Base-by-base conservation (phyloP, 2,113 vertebrate genomes). In the Sphyrna mokarran region DNA sequence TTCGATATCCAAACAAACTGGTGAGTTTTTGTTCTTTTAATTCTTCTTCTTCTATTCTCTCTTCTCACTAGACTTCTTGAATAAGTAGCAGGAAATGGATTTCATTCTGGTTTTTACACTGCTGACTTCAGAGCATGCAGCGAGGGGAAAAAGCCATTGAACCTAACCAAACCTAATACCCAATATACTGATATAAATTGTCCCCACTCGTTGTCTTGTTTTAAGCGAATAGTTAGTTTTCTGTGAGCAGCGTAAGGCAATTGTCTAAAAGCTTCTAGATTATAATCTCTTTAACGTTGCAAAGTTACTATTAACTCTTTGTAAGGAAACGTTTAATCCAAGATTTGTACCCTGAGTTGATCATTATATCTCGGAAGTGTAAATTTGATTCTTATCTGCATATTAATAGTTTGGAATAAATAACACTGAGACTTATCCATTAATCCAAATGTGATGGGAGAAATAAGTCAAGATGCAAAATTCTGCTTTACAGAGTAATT, bases 1-100 rank as follows among this genome's bases (percentile, higher is more conserved):
- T 99, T 68, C 98, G 98, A 85, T 99, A 99, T 95, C 99, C 98
- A 91, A 99, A 99, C 97, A 98, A 96, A 85, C 96, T 99, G 98
- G 99, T 99, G 96, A 97, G 98, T 96, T 63, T 61, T 1, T 85
- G 18, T 37, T 63, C 33, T 37, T 66, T 43, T 54, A 72, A 76
- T 95, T 95, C 40, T 8, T 2, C 9, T 54, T 40, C 16, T 83
- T 43, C 37, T 18, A 83, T 40, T n/a, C 18, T 40, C 18, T 83
- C 80, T 22, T 40, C 16, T 23, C 37, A 18, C 80, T 83, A 22
- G 16, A 83, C 16, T 0, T 43, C 37, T 83, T 20, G 80, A 40
- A 43, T 5, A 37, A 83, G 7, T 83, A 40, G 29, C 43, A 83
- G 37, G n/a, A 83, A 20, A 83, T 83, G 80, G 78, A 16, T 43